Evolutionary conservation across 1,140 invertebrate genomes (phyloP).

Genomic region (Rhopalosiphum padi): DNA sequence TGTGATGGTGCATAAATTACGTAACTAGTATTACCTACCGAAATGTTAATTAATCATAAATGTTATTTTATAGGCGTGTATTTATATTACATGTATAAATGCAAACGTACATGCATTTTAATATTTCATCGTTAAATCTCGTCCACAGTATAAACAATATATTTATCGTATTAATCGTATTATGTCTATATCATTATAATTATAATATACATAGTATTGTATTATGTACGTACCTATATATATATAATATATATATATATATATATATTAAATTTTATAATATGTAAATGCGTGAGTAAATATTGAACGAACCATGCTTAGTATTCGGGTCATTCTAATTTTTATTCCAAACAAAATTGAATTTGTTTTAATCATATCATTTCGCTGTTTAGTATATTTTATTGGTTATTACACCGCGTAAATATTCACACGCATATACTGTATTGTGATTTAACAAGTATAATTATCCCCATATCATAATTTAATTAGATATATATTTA

Average conservation of each 20-base stretch:
- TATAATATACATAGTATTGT: not conserved
- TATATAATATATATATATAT: too few species aligned
- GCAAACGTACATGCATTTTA: not conserved
- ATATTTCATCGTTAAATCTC: not conserved
- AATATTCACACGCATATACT: not conserved
- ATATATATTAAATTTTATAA: too few species aligned
- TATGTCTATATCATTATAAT: not conserved
- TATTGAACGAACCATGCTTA: not conserved
- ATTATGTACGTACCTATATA: too few species aligned
- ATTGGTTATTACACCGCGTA: not conserved
- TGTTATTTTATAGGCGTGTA: not conserved
- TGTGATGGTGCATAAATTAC: not conserved
- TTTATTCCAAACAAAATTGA: not conserved
- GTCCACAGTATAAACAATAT: not conserved
- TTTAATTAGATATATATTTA: not conserved
- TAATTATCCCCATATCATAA: not conserved
- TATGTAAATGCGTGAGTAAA: not conserved
- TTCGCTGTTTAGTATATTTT: not conserved
- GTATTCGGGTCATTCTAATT: not conserved
- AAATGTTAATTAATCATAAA: not conserved
- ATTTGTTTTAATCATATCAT: not conserved
- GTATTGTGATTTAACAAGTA: not conserved
- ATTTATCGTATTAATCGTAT: not conserved
- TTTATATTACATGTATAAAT: not conserved
- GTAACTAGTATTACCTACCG: not conserved